Evolutionary conservation across 2,888 invertebrate species (phyloP), one percentile per base, ranked within the genome.

Genomic region (Drosophila rellima): DNA sequence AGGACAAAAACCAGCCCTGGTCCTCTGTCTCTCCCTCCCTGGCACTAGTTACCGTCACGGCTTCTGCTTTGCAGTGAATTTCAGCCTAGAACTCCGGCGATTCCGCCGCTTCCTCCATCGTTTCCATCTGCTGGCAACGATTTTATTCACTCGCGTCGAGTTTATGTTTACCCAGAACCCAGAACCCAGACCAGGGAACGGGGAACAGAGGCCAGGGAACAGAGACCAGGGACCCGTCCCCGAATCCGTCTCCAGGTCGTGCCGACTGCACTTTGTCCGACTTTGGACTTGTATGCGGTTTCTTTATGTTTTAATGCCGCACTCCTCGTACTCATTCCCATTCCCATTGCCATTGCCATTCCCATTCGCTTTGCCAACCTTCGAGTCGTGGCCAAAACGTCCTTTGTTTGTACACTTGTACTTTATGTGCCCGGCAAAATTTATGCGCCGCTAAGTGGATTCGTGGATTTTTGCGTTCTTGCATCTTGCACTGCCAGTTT

Each of bases 391-490:
- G 84, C 81, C 87, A 80, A 77, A 80, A 26, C 26, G 82, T 86
- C 80, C 74, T 73, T 86, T 85, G 87, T 85, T 85, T 84, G 87
- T 75, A 73, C 82, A 80, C 78, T 78, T 82, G 80, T 86, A 76
- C 68, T 83, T 86, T 83, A 86, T 83, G 82, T 78, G 70, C 59
- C 40, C 63, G 56, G 79, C 66, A 47, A 77, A 82, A 85, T 85
- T 85, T 85, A 85, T 85, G 85, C 82, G 74, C 74, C 70, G 74
- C 84, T 85, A 85, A 85, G 85, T 85, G 87, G 85, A 85, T 85
- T 86, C 85, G 72, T 68, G 77, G 74, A 82, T 81, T 81, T 70
- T 64, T 50, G 55, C 48, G 31, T 35, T 64, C 51, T 26, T 26
- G 55, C 56, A 65, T 59, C 48, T 61, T 56, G 55, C 52, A n/a